Evolutionary conservation across 2,888 invertebrate genomes (phyloP), one percentile per base, ranked within the genome.

Genomic region (Lasioglossum oenotherae): DNA sequence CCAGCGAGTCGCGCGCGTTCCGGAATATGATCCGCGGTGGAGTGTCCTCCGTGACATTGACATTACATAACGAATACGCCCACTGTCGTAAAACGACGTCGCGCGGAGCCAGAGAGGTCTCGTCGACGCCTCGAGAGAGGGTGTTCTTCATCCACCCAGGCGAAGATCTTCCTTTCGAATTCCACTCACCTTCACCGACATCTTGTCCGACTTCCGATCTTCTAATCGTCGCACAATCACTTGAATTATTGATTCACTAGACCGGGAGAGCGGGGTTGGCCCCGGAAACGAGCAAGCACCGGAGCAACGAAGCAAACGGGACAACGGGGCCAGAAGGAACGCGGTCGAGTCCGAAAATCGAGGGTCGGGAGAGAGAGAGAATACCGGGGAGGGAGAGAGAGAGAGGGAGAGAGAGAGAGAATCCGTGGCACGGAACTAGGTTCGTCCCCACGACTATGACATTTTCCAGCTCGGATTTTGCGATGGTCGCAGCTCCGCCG

Each of bases 161-260:
- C 57, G n/a, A 4, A 10, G 35, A 38, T n/a, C 46, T 38, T 12
- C 14, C 35, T 67, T 53, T 53, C 35, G 23, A 10, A 41, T 38
- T 41, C 44, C 49, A 91, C 94, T 92, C 92, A 94, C 94, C 94
- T 94, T 95, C 89, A 94, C 94, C 94, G 95, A 94, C 94, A 95
- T 95, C 90, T 93, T 94, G 92, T 86, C 84, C 86, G 78, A 80
- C 46, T 88, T 88, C 87, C 31, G 86, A 85, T 89, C 89, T 88
- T 91, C 89, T 88, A 91, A 89, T 86, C 89, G 85, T 87, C 88
- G 86, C 89, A 89, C 92, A 89, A 85, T 89, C 90, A 90, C 88
- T 86, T 83, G 86, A 90, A 91, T 91, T 89, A 91, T 90, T 87
- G 87, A 88, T 89, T 89, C 89, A 86, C 90, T 69, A 27, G 57